These are phyloP conservation scores for Tetrao urogallus DNA, from an alignment of 2,113 vertebrate genomes.

Conservation along the genomic window DNA sequence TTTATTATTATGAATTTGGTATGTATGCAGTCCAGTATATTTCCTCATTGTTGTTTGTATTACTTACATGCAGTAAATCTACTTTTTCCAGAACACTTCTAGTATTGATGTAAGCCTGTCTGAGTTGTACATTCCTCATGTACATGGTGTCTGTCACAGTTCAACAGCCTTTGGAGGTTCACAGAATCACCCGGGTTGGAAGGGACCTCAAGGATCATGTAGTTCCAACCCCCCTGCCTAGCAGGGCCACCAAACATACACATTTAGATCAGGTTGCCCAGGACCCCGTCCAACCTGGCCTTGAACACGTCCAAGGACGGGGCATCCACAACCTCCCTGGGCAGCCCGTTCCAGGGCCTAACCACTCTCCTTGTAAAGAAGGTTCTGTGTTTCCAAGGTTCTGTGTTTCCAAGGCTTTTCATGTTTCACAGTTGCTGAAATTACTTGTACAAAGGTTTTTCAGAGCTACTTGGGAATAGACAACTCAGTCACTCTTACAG, in stretches of 20 bases:
- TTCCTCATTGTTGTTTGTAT: background rate
- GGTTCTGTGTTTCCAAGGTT: too few species aligned
- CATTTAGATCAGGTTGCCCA: too few species aligned
- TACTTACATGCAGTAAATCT: background rate
- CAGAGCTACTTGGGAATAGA: background rate
- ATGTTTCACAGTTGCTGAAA: background rate
- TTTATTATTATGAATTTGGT: background rate
- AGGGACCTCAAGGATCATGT: too few species aligned
- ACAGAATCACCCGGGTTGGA: too few species aligned
- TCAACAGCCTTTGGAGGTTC: background rate
- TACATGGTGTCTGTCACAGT: background rate
- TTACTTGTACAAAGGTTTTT: background rate
- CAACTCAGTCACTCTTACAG: background rate
- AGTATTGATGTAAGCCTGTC: background rate
- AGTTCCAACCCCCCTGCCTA: too few species aligned
- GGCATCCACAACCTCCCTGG: too few species aligned
- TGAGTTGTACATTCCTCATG: background rate
- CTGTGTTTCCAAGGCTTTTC: background rate
- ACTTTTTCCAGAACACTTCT: background rate
- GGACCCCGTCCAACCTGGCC: too few species aligned
- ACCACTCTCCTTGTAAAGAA: too few species aligned
- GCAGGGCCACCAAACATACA: too few species aligned
- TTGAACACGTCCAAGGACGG: too few species aligned
- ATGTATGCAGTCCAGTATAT: background rate
- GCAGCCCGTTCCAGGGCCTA: too few species aligned